Evolutionary conservation across 2,888 invertebrate genomes (phyloP).

Genomic region (Tetropium fuscum): DNA sequence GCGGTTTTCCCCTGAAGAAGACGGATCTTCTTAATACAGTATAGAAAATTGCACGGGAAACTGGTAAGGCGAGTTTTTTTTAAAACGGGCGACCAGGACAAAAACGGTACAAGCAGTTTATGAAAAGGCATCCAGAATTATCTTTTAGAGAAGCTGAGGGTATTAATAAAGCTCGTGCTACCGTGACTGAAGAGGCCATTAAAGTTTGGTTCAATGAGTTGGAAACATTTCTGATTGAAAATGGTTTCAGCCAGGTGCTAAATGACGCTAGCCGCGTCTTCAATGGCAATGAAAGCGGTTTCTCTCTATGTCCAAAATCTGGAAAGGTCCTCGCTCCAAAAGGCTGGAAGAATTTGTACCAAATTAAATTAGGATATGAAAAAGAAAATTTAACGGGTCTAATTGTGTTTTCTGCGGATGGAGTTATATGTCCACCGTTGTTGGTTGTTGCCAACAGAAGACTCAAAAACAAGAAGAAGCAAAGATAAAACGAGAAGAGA

Average conservation of each 20-base stretch:
- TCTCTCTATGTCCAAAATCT: neutral
- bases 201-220: neutral
- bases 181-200: neutral
- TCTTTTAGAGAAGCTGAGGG: neutral
- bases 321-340: neutral
- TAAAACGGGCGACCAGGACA: too few species aligned
- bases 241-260: neutral
- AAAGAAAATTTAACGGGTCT: neutral
- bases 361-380: constrained; percentile 1
- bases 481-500: too few species aligned
- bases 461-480: too few species aligned
- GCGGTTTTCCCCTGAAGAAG: neutral
- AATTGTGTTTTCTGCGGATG: neutral
- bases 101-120: neutral
- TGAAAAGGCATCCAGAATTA: neutral
- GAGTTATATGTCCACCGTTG: neutral
- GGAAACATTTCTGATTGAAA: neutral
- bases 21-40: neutral
- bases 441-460: neutral
- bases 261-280: neutral
- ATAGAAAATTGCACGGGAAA: too few species aligned
- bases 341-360: neutral
- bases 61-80: too few species aligned
- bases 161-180: constrained; percentile 1
- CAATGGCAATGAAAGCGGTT: neutral